Percentiles rank a stretch among this genome's conserved stretches.
phyloP scores from a whole-genome alignment of 2,888 invertebrate genomes.

The Diplolepis rosae region DNA sequence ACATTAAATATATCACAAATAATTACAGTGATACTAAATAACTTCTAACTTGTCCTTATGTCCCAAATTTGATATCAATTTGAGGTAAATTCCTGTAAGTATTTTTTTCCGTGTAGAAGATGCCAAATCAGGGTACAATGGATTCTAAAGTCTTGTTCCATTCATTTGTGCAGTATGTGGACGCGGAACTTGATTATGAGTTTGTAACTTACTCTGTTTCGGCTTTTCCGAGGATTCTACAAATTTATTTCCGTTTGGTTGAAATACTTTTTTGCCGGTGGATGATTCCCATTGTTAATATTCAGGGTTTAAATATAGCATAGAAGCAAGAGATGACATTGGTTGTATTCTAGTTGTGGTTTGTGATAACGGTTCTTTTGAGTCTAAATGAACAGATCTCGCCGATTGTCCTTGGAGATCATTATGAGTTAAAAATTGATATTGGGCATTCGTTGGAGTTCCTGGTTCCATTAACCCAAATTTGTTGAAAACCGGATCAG shows the following conservation, averaged over 20 bases:
- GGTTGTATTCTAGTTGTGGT: background rate
- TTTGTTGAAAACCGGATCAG: background rate
- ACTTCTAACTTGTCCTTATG: no score
- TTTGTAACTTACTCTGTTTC: background rate
- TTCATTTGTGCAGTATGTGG: background rate
- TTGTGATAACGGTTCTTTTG: background rate
- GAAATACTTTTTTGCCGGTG: background rate
- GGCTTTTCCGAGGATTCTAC: background rate
- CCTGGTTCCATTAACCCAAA: background rate
- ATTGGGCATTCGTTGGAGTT: background rate
- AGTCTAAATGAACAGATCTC: background rate
- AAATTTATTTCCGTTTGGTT: background rate
- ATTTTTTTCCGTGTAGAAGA: no score
- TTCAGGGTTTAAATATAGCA: background rate
- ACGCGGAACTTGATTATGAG: background rate
- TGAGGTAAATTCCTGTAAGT: no score
- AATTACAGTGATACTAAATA: no score
- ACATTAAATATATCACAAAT: no score
- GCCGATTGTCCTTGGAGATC: no score
- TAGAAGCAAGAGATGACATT: background rate
- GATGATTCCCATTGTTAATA: background rate
- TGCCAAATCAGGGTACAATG: background rate
- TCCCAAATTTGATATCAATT: no score
- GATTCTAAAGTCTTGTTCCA: background rate
- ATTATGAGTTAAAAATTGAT: background rate